Base-by-base conservation (phyloP, 2,888 invertebrate species). In the Archips crataeganus region DNA sequence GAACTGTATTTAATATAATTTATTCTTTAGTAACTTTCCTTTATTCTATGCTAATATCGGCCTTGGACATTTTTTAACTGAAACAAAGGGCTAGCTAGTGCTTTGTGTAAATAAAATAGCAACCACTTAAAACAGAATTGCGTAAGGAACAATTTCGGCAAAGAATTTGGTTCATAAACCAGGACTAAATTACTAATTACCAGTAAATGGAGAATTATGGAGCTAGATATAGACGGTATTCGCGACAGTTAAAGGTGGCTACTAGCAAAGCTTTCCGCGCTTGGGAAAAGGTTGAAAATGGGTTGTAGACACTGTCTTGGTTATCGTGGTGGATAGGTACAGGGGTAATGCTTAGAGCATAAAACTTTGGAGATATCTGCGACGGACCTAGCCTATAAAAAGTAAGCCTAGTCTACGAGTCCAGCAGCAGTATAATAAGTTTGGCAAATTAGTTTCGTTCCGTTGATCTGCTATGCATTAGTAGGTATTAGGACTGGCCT, bases 311-410 rank as follows among this genome's bases (percentile, higher is more conserved):
- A n/a, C 32, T 13, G 13, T 36, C 13, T 59, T 59, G 45, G 42
- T 13, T 13, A n/a, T 23, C 45, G 67, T 23, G 70, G 78, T 78
- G 23, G 76, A 79, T 77, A 81, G 74, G 75, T 77, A 78, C 76
- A 66, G 67, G 76, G 75, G 75, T 76, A 78, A 71, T 76, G 74
- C 51, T 54, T 23, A 54, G 23, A 23, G 54, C 9, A 23, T 23
- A 2, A 54, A 54, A 23, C 23, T 6, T 23, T 1, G 54, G 54
- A 54, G 54, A 54, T 3, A 10, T 11, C 45, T 11, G 45, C 11
- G 3, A 45, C 11, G 3, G 3, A 45, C 45, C 45, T 11, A 45
- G 11, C 10, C 45, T 10, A 11, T 3, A 45, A 42, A 42, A 39
- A 39, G 39, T 39, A 39, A 3, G 42, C 42, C 9, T 42, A 8